Evolutionary conservation across 2,888 invertebrate genomes (phyloP), one percentile per base, ranked within the genome.

Genomic region (Thymelicus acteon): DNA sequence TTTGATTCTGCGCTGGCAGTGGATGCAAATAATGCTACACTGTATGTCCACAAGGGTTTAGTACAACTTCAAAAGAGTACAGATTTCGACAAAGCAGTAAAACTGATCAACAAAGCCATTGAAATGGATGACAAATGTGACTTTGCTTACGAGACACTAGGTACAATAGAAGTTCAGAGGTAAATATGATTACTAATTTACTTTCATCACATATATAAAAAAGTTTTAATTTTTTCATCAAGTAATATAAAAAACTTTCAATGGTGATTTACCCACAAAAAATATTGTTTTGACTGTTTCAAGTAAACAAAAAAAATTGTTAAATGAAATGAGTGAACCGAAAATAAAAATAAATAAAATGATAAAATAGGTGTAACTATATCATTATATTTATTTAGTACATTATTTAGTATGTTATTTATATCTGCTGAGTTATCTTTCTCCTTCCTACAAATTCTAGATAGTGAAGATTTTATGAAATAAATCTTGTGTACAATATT

Each of bases 121-220:
- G 95, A 96, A 84, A 95, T 98, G 80, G 99, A 99, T 92, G 96
- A 97, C 65, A 97, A 97, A 87, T 99, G 98, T 94, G 97, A 98
- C 90, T 97, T 98, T 94, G 99, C 98, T 8, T 98, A 97, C 88
- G 99, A 99, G 94, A 98, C 98, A 60, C 94, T 99, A 74, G 99
- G 98, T 78, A 98, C 98, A 39, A 97, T 99, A 76, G 98, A 98
- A 95, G 98, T 99, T 75, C 99, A 99, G 92, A 95, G 97, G 97
- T 96, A 94, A 92, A 90, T 15, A 44, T 39, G 31, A 31, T 52
- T 60, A 39, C 10, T 10, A 15, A 24, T 10, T 57, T 12, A 2
- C 13, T 62, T 48, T 31, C 47, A 5, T 31, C 3, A 3, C 31
- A 2, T 31, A 31, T 31, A 31, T 2, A 31, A 31, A 31, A 31